Percentiles rank a stretch among this genome's conserved stretches.
phyloP scores from a whole-genome alignment of 1,140 invertebrate species.

The Centruroides vittatus region DNA sequence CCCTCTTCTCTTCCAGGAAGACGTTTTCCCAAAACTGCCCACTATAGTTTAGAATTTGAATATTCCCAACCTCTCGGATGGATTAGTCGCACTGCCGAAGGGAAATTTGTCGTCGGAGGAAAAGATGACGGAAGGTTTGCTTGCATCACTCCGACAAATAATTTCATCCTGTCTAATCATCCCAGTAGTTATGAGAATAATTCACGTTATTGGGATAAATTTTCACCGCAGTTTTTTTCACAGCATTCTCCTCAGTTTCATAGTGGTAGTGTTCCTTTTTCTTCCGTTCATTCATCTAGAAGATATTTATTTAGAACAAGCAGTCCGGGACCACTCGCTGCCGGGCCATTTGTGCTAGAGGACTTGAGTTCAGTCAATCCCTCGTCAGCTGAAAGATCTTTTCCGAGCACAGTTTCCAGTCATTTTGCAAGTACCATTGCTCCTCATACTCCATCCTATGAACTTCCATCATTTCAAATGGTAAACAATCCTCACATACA shows the following conservation, averaged over 20 bases:
- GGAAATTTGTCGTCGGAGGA: conserved; percentile 45
- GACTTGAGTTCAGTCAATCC: conserved; percentile 31
- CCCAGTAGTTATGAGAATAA: too few species aligned
- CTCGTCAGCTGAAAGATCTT: conserved; percentile 60
- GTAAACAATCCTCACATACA: background rate
- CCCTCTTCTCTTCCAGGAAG: too few species aligned
- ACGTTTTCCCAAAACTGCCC: too few species aligned
- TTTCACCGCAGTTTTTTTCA: too few species aligned
- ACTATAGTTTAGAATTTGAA: conserved; percentile 22
- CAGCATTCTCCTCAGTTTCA: too few species aligned
- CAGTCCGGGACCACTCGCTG: background rate
- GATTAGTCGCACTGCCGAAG: conserved; percentile 53
- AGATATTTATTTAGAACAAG: background rate
- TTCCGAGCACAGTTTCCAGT: conserved; percentile 38
- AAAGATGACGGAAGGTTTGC: background rate
- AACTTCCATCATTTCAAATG: background rate
- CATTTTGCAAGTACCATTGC: conserved; percentile 26
- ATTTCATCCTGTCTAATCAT: too few species aligned
- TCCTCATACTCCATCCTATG: background rate
- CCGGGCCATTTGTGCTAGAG: background rate
- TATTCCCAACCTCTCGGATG: conserved; percentile 34
- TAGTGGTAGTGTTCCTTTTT: too few species aligned
- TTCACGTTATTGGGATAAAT: too few species aligned
- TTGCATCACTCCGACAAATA: background rate
- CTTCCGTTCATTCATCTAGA: background rate